Evolutionary conservation across 37 sponge, comb jelly and placozoan genomes (phyloP).

Genomic region (Corticium candelabrum): DNA sequence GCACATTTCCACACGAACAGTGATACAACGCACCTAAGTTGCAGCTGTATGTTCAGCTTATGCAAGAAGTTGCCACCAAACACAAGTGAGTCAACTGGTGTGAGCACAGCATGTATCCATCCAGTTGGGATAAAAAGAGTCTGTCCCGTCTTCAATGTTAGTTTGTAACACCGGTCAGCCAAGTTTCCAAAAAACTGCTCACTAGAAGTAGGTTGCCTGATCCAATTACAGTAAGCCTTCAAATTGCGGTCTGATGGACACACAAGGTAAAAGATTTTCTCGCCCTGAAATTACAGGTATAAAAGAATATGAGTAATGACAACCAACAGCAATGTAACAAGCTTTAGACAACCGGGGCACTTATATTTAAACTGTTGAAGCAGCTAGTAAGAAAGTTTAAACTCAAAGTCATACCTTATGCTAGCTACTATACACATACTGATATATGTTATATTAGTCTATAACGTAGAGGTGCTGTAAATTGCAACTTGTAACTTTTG

Average conservation of each 20-base stretch:
- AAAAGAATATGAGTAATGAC: not conserved
- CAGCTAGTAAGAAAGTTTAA: too few species aligned
- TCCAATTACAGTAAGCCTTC: conserved; percentile 75
- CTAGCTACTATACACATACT: too few species aligned
- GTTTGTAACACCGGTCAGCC: conserved; percentile 60
- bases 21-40: conserved; percentile 19
- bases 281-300: conserved; percentile 40
- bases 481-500: too few species aligned
- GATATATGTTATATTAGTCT: too few species aligned
- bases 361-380: too few species aligned
- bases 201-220: conserved; percentile 52
- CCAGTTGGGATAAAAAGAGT: conserved; percentile 89
- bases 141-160: conserved; percentile 42
- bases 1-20: too few species aligned
- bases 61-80: conserved; percentile 46
- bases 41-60: conserved; percentile 18
- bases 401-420: too few species aligned
- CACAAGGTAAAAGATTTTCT: conserved; percentile 91
- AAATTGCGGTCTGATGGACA: conserved; percentile 78
- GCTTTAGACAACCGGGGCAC: too few species aligned
- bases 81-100: conserved; percentile 29
- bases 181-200: conserved; percentile 76
- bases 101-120: conserved; percentile 45
- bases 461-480: too few species aligned
- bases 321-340: too few species aligned